Evolutionary conservation across 1,140 invertebrate species (phyloP).

Genomic region (Drosophila kurseongensis): DNA sequence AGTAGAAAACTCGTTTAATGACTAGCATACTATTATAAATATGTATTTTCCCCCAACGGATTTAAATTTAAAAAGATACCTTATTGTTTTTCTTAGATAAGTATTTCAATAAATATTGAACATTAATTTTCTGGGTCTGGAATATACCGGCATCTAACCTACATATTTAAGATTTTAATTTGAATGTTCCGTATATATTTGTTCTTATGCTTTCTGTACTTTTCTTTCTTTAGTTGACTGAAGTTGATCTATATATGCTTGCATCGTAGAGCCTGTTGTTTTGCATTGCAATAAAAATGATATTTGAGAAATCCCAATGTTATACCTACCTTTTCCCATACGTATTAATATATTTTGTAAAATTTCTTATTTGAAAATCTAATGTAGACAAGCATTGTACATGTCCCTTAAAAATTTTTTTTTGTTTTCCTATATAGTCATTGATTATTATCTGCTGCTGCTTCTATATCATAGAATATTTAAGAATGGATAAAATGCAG

Average conservation of each 20-base stretch:
- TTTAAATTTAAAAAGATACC: slow-evolving; percentile 13
- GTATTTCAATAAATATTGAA: slow-evolving; percentile 30
- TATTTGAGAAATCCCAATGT: slow-evolving; percentile 22
- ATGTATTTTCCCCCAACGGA: slow-evolving; percentile 2
- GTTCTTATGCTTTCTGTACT: slow-evolving; percentile 5
- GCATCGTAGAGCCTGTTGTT: slow-evolving; percentile 7
- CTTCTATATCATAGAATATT: slow-evolving; percentile 78
- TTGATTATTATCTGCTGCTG: slow-evolving; percentile 51
- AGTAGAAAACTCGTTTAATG: slow-evolving; percentile 19
- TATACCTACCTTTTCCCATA: slow-evolving; percentile 5
- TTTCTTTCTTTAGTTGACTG: slow-evolving; percentile 3
- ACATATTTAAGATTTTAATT: slow-evolving; percentile 1
- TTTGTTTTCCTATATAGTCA: slow-evolving; percentile 36
- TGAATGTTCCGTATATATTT: slow-evolving; percentile 13
- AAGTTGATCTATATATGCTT: slow-evolving; percentile 5
- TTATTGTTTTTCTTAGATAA: slow-evolving; percentile 15
- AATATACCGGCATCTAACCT: slow-evolving; percentile 14
- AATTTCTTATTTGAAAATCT: slow-evolving; percentile 45
- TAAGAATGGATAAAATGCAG: slow-evolving; percentile 85
- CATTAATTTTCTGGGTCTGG: slow-evolving; percentile 21
- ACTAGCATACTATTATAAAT: slow-evolving; percentile 13
- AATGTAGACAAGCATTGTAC: slow-evolving; percentile 36
- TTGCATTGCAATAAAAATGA: slow-evolving; percentile 19
- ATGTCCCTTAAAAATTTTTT: slow-evolving; percentile 19
- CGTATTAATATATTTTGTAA: slow-evolving; percentile 26